Evolutionary conservation across 2,797 vertebrate genomes (phyloP).

Genomic region (Hydrophis major): DNA sequence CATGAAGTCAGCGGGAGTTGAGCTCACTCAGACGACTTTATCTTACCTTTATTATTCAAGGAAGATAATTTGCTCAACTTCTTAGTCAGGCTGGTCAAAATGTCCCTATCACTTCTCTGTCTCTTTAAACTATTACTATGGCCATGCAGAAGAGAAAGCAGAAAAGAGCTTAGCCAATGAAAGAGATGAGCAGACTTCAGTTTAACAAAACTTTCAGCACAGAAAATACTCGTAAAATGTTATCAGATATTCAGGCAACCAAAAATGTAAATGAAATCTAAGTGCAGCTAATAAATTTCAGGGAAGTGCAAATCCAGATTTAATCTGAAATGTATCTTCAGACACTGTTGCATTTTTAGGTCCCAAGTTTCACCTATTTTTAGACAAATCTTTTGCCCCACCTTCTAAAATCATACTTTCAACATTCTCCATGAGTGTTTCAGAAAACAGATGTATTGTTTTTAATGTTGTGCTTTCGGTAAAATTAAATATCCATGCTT

Average conservation of each 20-base stretch:
- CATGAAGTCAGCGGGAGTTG: not conserved
- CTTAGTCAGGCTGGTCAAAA: not conserved
- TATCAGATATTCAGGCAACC: not conserved
- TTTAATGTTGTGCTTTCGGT: slow-evolving; percentile 1
- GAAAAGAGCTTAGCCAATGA: not conserved
- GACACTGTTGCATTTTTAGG: not conserved
- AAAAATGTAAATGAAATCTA: not conserved
- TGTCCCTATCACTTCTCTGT: no score
- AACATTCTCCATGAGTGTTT: not conserved
- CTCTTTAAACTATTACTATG: not conserved
- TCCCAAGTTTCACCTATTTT: not conserved
- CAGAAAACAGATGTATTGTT: not conserved
- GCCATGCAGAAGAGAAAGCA: not conserved
- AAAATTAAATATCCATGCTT: not conserved
- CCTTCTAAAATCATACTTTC: not conserved
- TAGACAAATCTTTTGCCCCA: not conserved
- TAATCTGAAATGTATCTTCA: not conserved
- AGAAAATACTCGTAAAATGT: not conserved
- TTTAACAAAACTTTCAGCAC: not conserved
- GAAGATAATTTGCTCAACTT: not conserved
- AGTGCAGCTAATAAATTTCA: not conserved
- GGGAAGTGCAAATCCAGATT: not conserved
- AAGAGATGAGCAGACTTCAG: not conserved
- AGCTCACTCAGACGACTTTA: not conserved
- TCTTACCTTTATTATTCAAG: not conserved